Base-by-base conservation (phyloP, 1,140 invertebrate genomes). In the Phymorhynchus buccinoides region DNA sequence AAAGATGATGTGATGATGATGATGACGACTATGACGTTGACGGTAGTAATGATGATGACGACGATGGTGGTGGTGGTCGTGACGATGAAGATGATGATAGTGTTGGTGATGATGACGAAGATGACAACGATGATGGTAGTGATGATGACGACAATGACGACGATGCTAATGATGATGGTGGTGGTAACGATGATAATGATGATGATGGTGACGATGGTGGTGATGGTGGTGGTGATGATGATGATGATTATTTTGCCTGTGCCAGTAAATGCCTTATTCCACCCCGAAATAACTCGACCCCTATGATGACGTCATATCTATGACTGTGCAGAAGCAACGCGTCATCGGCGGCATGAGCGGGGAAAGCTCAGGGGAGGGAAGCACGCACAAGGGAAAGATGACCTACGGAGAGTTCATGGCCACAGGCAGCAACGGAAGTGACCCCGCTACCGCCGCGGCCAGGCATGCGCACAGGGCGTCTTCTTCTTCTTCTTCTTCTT, bases 401-500 rank as follows among this genome's bases (percentile, higher is more conserved):
- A 83, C 62, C 62, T 83, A 83, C 81, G 62, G 80, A 7, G 44
- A 83, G 62, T 83, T 83, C 81, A 83, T 83, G 62, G 62, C 80
- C 66, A 2, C 56, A n/a, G 4, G 18, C 41, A 62, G 14, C 37
- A 39, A 68, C 56, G 35, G 41, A 18, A 32, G 35, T 77, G 35
- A 42, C 73, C 16, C 16, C 56, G n/a, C n/a, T n/a, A n/a, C n/a
- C n/a, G 79, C 18, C 27, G 71, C 35, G 32, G 30, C 4, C 71
- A 75, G 39, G 37, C 30, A 9, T 9, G 12, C n/a, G 77, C 56
- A 27, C 14, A 62, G 30, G 27, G 6, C 9, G 6, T 12, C n/a
- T 6, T 27, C 41, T 77, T 14, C 73, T n/a, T n/a, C n/a, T n/a
- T n/a, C n/a, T n/a, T n/a, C n/a, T n/a, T n/a, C n/a, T n/a, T n/a